Conservation (phyloP, 2,113 vertebrate species). For the Opisthocomus hoazin region DNA sequence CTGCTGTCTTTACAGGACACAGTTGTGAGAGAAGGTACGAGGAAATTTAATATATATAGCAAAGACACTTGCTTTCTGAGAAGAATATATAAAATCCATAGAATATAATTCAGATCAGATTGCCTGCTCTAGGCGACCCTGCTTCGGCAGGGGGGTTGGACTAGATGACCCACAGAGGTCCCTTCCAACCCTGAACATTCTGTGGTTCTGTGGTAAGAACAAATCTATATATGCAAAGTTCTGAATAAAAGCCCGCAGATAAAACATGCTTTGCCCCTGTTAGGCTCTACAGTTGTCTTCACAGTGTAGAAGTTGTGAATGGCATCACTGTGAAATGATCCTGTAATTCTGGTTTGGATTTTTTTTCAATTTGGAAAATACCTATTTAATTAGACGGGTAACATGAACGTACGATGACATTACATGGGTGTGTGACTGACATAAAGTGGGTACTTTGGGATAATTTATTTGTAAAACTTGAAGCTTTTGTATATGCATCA, state of each 20-base stretch:
- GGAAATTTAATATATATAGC: background rate
- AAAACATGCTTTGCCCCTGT: background rate
- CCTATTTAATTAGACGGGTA: background rate
- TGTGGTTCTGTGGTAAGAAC: too few relatives aligned
- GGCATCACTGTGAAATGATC: background rate
- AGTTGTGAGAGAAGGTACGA: background rate
- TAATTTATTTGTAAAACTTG: background rate
- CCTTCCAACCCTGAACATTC: too few relatives aligned
- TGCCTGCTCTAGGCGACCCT: too few relatives aligned
- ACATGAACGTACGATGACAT: background rate
- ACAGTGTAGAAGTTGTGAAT: background rate
- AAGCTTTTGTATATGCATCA: background rate
- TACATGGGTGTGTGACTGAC: background rate
- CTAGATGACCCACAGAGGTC: too few relatives aligned
- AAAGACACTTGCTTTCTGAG: background rate
- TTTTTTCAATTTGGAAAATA: background rate
- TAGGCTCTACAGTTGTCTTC: background rate
- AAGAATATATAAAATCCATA: background rate
- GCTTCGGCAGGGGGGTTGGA: too few relatives aligned
- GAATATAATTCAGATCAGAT: background rate
- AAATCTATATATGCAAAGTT: background rate
- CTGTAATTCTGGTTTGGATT: background rate
- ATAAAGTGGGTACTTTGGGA: background rate
- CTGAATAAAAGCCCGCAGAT: constrained; percentile 2
- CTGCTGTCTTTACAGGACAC: background rate